Evolutionary conservation across 2,888 invertebrate species (phyloP).

Genomic region (Troilus luridus): DNA sequence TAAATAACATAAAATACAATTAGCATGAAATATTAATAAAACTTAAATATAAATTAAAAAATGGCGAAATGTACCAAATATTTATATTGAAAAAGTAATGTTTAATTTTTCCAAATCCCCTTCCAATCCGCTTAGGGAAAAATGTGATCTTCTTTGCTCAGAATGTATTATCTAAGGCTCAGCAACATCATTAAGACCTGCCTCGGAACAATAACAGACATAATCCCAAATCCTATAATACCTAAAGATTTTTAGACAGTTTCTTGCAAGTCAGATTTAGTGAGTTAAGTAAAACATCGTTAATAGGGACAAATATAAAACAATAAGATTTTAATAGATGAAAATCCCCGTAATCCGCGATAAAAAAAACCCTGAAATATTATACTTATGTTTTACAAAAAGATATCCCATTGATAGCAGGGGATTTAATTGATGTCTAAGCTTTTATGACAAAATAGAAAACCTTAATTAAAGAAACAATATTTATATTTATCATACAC

Average conservation of each 20-base stretch:
- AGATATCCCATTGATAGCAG: too few relatives aligned
- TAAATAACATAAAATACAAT: too few relatives aligned
- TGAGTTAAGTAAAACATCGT: not conserved
- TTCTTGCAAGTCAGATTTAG: not conserved
- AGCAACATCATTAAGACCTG: not conserved
- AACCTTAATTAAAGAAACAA: too few relatives aligned
- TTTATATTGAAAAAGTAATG: not conserved
- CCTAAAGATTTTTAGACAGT: not conserved
- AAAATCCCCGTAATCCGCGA: too few relatives aligned
- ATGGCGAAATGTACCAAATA: not conserved
- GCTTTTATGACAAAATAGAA: too few relatives aligned
- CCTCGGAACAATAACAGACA: not conserved
- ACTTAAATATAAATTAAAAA: not conserved
- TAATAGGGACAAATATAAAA: too few relatives aligned
- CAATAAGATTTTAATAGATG: too few relatives aligned
- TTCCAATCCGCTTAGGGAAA: not conserved
- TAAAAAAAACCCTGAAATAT: too few relatives aligned
- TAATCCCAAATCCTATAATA: not conserved
- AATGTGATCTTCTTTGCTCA: constrained; percentile 2
- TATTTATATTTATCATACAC: too few relatives aligned
- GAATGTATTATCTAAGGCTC: not conserved
- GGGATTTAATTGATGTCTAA: too few relatives aligned
- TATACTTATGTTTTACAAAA: too few relatives aligned
- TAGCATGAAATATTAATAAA: not conserved
- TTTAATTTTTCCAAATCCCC: not conserved